Conservation (phyloP, 2,113 vertebrate genomes). For the Stictonetta naevosa region DNA sequence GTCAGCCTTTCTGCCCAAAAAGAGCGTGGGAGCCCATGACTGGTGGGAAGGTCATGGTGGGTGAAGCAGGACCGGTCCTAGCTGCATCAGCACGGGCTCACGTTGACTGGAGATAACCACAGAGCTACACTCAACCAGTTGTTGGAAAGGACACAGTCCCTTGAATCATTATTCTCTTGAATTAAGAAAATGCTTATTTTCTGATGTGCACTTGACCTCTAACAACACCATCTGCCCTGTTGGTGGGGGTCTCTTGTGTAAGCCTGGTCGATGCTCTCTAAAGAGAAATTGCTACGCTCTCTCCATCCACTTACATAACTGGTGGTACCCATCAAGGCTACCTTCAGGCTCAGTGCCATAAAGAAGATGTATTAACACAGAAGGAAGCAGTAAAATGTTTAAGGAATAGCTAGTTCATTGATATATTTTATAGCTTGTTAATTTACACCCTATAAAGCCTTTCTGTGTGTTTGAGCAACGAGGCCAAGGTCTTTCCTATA, state of each 20-base stretch:
- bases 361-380: background rate
- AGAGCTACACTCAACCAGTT: background rate
- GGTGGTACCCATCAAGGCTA: background rate
- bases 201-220: background rate
- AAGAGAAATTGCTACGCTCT: background rate
- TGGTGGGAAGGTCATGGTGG: fast-evolving
- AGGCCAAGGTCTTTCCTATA: background rate
- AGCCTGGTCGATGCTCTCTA: fast-evolving
- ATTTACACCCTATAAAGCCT: background rate
- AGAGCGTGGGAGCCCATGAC: background rate
- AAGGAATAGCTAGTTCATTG: background rate
- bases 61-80: background rate
- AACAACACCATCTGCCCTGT: fast-evolving
- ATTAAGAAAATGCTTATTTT: background rate
- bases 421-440: background rate
- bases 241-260: background rate
- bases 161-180: background rate
- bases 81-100: background rate
- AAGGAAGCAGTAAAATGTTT: background rate
- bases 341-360: background rate
- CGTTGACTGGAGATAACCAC: background rate
- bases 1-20: background rate
- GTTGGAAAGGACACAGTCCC: background rate
- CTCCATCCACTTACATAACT: background rate
- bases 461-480: background rate